A percentile compares a stretch with the other conserved stretches of the same genome.
Evolutionary conservation across 2,113 vertebrate genomes (phyloP).

Genomic region (Triplophysa dalaica): DNA sequence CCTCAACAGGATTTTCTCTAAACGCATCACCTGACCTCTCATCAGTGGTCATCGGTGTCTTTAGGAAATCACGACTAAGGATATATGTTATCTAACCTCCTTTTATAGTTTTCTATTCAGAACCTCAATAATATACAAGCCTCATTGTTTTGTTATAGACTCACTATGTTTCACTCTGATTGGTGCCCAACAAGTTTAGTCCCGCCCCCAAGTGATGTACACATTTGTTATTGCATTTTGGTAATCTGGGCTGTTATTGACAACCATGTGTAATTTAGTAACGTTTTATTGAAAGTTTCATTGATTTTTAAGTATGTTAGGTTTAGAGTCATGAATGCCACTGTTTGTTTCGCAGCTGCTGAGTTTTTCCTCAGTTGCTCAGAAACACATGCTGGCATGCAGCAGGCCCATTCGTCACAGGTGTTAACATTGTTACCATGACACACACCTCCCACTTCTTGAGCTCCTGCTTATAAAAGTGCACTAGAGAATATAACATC

Average conservation of each 20-base stretch:
- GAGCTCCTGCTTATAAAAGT: not conserved
- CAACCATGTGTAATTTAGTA: slow-evolving; percentile 46
- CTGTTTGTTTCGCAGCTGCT: slow-evolving; percentile 10
- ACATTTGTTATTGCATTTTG: slow-evolving; percentile 35
- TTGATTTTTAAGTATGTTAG: slow-evolving; percentile 7
- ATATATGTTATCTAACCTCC: not conserved
- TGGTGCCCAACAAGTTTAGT: not conserved
- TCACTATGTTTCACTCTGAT: not conserved
- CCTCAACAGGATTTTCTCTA: slow-evolving; percentile 30
- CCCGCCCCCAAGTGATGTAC: not conserved
- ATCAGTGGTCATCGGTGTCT: not conserved
- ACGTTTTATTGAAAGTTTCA: slow-evolving; percentile 5
- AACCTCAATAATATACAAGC: not conserved
- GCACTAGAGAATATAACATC: not conserved
- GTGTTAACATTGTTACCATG: slow-evolving; percentile 26
- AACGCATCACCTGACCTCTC: slow-evolving; percentile 23
- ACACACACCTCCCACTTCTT: not conserved
- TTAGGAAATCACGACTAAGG: not conserved
- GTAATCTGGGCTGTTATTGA: slow-evolving; percentile 17
- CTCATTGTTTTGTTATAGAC: not conserved
- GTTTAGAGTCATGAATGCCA: slow-evolving; percentile 13
- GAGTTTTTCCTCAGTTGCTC: slow-evolving; percentile 22
- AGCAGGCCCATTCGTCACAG: slow-evolving; percentile 8
- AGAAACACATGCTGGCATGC: slow-evolving; percentile 18
- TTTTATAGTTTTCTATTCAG: not conserved